Evolutionary conservation across 2,888 invertebrate species (phyloP), one percentile per base, ranked within the genome.

Genomic region (Dorcus hopei): DNA sequence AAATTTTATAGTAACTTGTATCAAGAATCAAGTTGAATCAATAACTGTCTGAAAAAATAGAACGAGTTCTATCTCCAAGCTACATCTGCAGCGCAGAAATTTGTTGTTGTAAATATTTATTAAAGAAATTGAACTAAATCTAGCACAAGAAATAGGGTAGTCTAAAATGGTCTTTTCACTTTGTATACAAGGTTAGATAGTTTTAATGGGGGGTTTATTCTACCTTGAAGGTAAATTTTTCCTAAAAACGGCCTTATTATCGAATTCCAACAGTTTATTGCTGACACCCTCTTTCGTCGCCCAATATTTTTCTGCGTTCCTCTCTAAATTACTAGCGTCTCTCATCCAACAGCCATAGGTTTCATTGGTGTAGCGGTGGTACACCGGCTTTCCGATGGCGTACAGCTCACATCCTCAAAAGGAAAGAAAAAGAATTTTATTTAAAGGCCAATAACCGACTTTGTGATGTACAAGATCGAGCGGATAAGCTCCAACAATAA

Each of bases 301-400:
- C 90, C 93, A 97, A 38, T 89, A 85, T 70, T 89, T 92, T 50
- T 92, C 90, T 58, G 77, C 83, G 73, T 84, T 77, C 9, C 74
- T 70, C 11, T 82, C 81, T n/a, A 76, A 73, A 0, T 84, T 82
- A 41, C 75, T 70, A 0, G 92, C 83, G 74, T 97, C 97, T 65
- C 88, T 82, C 80, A 95, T 85, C 95, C 96, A 95, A 38, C 90
- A 87, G 1, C 95, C 95, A 71, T 88, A 91, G 14, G 83, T 79
- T 69, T 88, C 87, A 59, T 91, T 89, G 61, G 90, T 89, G 64
- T 83, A 87, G 38, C 91, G 87, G 74, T 93, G 90, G 74, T 91
- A 95, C 0, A 97, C 92, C 0, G 97, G 95, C 72, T 95, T 97
- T 0, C 97, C 97, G 49, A 97, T 92, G 0, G 92, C 93, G 72